phyloP scores from a whole-genome alignment of 2,888 invertebrate genomes.

The Oxystoma pomonae region DNA sequence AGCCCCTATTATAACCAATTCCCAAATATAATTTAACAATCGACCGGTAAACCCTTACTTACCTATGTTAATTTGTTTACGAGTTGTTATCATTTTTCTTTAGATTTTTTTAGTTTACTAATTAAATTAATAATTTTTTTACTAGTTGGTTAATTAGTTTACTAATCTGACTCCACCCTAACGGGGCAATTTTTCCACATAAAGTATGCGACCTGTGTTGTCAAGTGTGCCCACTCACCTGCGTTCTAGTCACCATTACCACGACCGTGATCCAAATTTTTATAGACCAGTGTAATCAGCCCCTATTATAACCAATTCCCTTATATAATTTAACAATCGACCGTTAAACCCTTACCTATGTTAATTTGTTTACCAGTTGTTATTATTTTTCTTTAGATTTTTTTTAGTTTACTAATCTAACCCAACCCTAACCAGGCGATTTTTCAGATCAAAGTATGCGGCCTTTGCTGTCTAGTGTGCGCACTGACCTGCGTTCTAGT shows the following conservation, averaged over 20 bases:
- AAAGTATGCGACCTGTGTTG: constrained; percentile 87
- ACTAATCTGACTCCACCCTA: constrained; percentile 12
- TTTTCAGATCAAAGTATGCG: constrained; percentile 81
- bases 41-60: too few relatives aligned
- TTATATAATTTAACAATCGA: too few relatives aligned
- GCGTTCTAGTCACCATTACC: constrained; percentile 84
- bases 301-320: too few relatives aligned
- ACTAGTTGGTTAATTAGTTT: neutral
- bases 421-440: constrained; percentile 12
- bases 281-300: too few relatives aligned
- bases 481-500: constrained; percentile 84
- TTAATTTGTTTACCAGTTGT: too few relatives aligned
- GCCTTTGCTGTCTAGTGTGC: constrained; percentile 81
- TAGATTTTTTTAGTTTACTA: too few relatives aligned
- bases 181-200: constrained; percentile 57
- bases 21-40: too few relatives aligned
- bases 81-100: too few relatives aligned
- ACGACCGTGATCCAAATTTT: constrained; percentile 91
- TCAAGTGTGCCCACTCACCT: constrained; percentile 79
- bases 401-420: constrained; percentile 12
- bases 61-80: too few relatives aligned
- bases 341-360: too few relatives aligned
- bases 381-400: constrained; percentile 16
- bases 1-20: too few relatives aligned
- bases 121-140: too few relatives aligned